Evolutionary conservation across 2,888 invertebrate species (phyloP).

Genomic region (Acronicta psi): DNA sequence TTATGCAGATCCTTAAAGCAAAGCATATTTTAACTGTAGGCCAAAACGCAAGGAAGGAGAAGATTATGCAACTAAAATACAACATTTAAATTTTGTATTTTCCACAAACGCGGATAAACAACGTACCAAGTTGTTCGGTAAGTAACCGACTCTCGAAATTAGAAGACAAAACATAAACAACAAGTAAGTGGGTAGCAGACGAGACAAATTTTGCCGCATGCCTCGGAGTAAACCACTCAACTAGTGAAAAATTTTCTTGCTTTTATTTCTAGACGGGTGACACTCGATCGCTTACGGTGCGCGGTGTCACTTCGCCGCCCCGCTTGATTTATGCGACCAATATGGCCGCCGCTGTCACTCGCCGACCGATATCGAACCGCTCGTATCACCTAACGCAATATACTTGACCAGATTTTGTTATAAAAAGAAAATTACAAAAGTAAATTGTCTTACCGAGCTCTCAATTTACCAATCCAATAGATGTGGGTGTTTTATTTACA

Average conservation of each 20-base stretch:
- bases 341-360: constrained; percentile 86
- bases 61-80: constrained; percentile 45
- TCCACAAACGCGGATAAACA: constrained; percentile 51
- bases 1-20: constrained; percentile 19
- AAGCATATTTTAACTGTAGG: constrained; percentile 11
- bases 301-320: constrained; percentile 82
- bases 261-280: constrained; percentile 86
- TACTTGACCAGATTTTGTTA: constrained; percentile 62
- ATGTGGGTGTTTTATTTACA: constrained; percentile 58
- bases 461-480: constrained; percentile 54
- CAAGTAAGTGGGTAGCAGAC: constrained; percentile 58
- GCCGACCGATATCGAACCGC: constrained; percentile 79
- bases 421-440: constrained; percentile 57
- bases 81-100: constrained; percentile 47
- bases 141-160: constrained; percentile 57
- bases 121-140: constrained; percentile 40
- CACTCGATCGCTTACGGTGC: constrained; percentile 87
- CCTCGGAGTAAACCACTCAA: constrained; percentile 85
- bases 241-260: constrained; percentile 83
- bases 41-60: constrained; percentile 14
- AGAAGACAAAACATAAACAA: constrained; percentile 60
- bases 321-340: constrained; percentile 88
- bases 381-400: constrained; percentile 75
- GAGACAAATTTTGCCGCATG: constrained; percentile 84
- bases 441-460: constrained; percentile 58